phyloP scores from a whole-genome alignment of 2,113 vertebrate species.

The Platysternon megacephalum region DNA sequence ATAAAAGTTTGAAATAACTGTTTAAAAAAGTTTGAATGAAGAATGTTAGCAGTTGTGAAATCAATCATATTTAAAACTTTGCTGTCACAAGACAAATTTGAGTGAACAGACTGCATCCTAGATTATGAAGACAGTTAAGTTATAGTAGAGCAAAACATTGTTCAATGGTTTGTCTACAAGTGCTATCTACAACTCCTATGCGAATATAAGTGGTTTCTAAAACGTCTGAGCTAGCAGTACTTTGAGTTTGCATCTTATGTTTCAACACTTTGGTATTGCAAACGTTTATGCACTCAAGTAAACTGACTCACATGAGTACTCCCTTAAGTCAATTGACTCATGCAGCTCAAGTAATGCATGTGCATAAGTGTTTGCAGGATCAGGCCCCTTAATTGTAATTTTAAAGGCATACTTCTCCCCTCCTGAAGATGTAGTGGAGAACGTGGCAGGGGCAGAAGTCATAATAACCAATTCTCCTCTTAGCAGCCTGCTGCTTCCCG shows the following conservation, averaged over 20 bases:
- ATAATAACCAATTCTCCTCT: neutral
- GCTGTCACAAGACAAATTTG: accelerated
- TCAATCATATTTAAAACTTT: no score
- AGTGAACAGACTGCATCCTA: neutral
- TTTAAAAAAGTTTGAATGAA: no score
- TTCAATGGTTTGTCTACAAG: no score
- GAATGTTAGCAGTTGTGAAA: no score
- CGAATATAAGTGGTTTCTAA: no score
- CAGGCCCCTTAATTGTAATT: constrained; percentile 46
- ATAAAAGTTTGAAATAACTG: constrained; percentile 1
- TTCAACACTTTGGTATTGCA: neutral
- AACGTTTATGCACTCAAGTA: neutral
- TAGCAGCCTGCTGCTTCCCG: neutral
- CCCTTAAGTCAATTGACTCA: constrained; percentile 34
- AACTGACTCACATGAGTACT: neutral
- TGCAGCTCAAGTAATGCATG: constrained; percentile 48
- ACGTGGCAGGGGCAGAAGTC: no score
- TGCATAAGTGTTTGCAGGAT: constrained; percentile 37
- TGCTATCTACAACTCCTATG: no score
- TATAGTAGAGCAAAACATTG: no score
- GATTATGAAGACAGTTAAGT: neutral
- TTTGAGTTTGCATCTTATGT: neutral
- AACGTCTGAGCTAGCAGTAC: no score
- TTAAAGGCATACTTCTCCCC: neutral
- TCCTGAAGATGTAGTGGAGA: no score